A percentile compares a stretch with the other conserved stretches of the same genome.
Evolutionary conservation across 2,797 vertebrate species (phyloP).

Genomic region (Phylloscopus collybita): DNA sequence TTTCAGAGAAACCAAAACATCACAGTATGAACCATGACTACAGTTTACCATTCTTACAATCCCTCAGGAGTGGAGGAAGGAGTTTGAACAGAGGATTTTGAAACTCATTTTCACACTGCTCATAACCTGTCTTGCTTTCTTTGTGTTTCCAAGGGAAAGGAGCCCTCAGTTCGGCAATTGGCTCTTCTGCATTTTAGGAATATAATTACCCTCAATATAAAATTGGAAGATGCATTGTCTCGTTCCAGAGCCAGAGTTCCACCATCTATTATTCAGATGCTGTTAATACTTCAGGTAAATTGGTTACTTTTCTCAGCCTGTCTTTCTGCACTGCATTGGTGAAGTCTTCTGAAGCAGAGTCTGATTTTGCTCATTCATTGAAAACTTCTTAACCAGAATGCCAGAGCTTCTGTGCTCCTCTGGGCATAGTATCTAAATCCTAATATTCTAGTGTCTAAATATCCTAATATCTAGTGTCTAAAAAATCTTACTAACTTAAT

Average conservation of each 20-base stretch:
- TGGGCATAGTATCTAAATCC: neutral
- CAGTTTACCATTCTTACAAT: neutral
- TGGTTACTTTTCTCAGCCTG: neutral
- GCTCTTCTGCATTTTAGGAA: constrained; percentile 95
- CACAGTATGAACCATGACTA: too few species aligned
- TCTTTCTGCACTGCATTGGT: neutral
- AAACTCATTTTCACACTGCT: neutral
- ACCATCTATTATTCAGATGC: constrained; percentile 94
- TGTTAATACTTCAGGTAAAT: constrained; percentile 92
- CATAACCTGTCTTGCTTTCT: neutral
- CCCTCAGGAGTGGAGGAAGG: neutral
- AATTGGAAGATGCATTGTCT: constrained; percentile 91
- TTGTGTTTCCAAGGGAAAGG: constrained; percentile 86
- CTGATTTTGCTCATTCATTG: neutral
- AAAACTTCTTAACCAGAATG: neutral
- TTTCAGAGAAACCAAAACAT: too few species aligned
- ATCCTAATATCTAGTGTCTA: neutral
- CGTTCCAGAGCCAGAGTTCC: constrained; percentile 92
- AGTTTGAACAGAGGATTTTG: neutral
- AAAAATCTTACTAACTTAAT: neutral
- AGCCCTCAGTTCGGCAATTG: constrained; percentile 92
- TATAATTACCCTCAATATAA: constrained; percentile 93
- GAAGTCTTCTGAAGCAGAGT: neutral
- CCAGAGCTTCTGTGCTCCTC: neutral
- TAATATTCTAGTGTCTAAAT: neutral